Evolutionary conservation across 2,888 invertebrate genomes (phyloP).

Genomic region (Xylota segnis): DNA sequence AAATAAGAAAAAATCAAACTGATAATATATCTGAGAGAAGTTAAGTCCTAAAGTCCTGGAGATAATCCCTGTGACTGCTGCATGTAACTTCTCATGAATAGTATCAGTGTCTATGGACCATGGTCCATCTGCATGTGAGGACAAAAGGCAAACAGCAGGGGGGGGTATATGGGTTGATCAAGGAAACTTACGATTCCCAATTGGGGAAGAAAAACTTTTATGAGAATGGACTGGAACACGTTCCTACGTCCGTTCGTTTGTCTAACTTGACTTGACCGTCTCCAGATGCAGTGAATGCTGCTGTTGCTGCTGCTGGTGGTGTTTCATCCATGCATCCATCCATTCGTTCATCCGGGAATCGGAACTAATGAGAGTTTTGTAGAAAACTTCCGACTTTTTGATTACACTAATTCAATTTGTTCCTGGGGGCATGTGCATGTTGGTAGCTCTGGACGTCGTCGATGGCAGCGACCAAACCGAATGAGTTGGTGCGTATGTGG

Average conservation of each 20-base stretch:
- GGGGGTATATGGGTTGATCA: slow-evolving; percentile 33
- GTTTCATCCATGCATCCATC: slow-evolving; percentile 61
- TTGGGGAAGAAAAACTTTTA: slow-evolving; percentile 67
- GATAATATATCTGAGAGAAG: slow-evolving; percentile 67
- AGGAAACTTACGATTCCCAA: slow-evolving; percentile 69
- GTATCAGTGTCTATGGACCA: slow-evolving; percentile 45
- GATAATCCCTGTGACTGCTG: slow-evolving; percentile 65
- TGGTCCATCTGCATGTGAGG: slow-evolving; percentile 72
- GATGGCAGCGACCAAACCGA: not conserved
- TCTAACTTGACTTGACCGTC: slow-evolving; percentile 68
- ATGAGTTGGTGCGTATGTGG: slow-evolving; percentile 8
- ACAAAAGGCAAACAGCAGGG: slow-evolving; percentile 1
- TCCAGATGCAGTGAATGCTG: slow-evolving; percentile 24
- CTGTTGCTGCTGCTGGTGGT: not conserved
- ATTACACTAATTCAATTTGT: slow-evolving; percentile 79
- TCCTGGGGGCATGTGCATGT: slow-evolving; percentile 61
- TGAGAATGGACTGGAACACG: slow-evolving; percentile 64
- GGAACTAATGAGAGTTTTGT: slow-evolving; percentile 77
- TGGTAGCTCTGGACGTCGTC: slow-evolving; percentile 15
- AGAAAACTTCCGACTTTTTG: slow-evolving; percentile 79
- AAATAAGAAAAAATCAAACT: not conserved
- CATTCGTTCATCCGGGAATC: slow-evolving; percentile 75
- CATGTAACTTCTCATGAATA: slow-evolving; percentile 61
- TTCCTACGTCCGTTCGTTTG: slow-evolving; percentile 58
- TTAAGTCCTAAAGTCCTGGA: slow-evolving; percentile 72